Base-by-base conservation (phyloP, 2,113 vertebrate species). In the Pholis gunnellus region DNA sequence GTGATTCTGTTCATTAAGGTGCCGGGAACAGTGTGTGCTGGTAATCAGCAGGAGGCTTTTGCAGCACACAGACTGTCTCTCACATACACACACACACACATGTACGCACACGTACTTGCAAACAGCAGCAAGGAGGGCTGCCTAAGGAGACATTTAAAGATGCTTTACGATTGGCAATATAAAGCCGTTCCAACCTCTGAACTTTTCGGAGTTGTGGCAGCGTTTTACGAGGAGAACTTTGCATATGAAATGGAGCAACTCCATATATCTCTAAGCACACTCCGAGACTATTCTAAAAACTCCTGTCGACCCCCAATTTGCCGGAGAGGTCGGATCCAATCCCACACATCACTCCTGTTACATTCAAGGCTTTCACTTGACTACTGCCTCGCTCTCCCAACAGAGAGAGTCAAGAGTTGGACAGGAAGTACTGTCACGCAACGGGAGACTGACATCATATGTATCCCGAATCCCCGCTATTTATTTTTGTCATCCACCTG, bases 1-100 rank as follows among this genome's bases (percentile, higher is more conserved):
- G 82, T 85, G 70, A 82, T 87, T 87, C 75, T 86, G 81, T 91
- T 93, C 89, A 94, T 93, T 92, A 91, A 93, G 79, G 87, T 87
- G 80, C 81, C 78, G 83, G 77, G 88, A 87, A 89, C 84, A 89
- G 84, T 73, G 85, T 89, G 90, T 85, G 84, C 78, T 75, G 87
- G 64, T 83, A 82, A 90, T 82, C 87, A 90, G 89, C 84, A 77
- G 90, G 86, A 87, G 80, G 78, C 63, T 69, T 86, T 88, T 79
- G 82, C 48, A 76, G 72, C 66, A 73, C 54, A 42, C 54, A 40
- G 50, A 46, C 9, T 48, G 9, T 2, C 61, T 60, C 73, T 59
- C 76, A 83, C 69, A 61, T 36, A 65, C 38, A 60, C 9, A 18
- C 68, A 52, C 42, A 56, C 59, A 44, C 72, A 42, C 72, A 50